Evolutionary conservation across 2,113 vertebrate genomes (phyloP).

Genomic region (Mustela lutreola): DNA sequence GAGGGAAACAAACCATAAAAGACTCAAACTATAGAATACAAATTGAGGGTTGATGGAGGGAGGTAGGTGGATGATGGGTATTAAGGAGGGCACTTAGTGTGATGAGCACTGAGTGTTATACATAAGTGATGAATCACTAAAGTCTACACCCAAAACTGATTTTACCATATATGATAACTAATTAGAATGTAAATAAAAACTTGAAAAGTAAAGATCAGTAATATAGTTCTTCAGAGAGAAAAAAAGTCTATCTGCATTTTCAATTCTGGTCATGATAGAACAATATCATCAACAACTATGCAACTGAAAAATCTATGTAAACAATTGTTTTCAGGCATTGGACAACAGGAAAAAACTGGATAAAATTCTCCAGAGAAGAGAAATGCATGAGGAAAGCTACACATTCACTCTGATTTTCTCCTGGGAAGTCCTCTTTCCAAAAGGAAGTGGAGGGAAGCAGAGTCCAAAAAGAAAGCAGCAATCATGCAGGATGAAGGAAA

Average conservation of each 20-base stretch:
- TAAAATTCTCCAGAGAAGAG: background rate
- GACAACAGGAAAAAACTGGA: background rate
- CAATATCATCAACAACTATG: background rate
- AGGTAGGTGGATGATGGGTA: background rate
- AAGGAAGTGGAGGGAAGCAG: background rate
- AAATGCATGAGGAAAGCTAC: background rate
- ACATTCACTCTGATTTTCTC: background rate
- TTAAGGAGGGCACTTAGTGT: background rate
- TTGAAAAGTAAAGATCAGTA: background rate
- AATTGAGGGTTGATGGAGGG: too few species aligned
- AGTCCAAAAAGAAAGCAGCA: background rate
- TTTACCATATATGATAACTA: background rate
- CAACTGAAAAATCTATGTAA: background rate
- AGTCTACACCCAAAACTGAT: background rate
- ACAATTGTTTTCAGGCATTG: background rate
- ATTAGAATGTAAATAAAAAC: background rate
- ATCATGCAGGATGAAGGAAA: background rate
- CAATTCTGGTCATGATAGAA: background rate
- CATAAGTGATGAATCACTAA: background rate
- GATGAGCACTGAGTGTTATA: background rate
- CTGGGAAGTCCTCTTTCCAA: background rate
- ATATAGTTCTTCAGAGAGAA: background rate
- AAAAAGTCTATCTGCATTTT: background rate
- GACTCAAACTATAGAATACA: too few species aligned
- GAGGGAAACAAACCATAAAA: too few species aligned